These are phyloP conservation scores for Gallinago media DNA, from an alignment of 2,113 vertebrate species.

Conservation along the genomic window DNA sequence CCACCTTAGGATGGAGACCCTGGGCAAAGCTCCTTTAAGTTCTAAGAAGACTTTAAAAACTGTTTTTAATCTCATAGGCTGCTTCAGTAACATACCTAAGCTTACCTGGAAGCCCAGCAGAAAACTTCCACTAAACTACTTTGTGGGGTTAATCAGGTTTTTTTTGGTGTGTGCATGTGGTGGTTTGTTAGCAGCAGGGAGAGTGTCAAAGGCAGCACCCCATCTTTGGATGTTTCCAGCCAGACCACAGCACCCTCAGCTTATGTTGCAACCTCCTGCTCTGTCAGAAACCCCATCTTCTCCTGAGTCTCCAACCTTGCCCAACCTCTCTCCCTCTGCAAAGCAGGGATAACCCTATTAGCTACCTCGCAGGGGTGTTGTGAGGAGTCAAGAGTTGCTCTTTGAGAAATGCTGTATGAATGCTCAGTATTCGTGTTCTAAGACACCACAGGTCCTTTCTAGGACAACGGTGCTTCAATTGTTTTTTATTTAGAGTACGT, in stretches of 20 bases:
- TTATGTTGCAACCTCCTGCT: not conserved
- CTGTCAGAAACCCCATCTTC: not conserved
- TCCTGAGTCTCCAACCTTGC: not conserved
- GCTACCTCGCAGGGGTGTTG: not conserved
- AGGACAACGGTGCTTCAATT: not conserved
- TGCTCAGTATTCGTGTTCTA: not conserved
- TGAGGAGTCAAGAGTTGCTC: not conserved
- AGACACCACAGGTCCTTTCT: not conserved
- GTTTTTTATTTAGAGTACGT: not conserved
- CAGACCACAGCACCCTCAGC: not conserved
- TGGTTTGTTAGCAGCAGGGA: not conserved
- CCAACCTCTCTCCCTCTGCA: not conserved
- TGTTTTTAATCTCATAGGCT: not conserved
- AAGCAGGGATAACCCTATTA: not conserved
- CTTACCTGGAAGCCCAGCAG: not conserved
- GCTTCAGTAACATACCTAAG: not conserved
- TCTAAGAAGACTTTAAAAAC: not conserved
- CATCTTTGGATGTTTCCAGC: not conserved
- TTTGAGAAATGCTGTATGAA: not conserved
- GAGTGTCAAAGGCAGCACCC: accelerated
- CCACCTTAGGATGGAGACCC: not conserved
- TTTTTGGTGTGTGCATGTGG: not conserved
- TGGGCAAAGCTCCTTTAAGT: not conserved
- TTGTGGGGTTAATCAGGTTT: not conserved
- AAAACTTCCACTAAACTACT: not conserved